Percentiles rank a stretch among this genome's conserved stretches.
Evolutionary conservation across 1,140 invertebrate species (phyloP).

Genomic region (Scaptomyza graminum): DNA sequence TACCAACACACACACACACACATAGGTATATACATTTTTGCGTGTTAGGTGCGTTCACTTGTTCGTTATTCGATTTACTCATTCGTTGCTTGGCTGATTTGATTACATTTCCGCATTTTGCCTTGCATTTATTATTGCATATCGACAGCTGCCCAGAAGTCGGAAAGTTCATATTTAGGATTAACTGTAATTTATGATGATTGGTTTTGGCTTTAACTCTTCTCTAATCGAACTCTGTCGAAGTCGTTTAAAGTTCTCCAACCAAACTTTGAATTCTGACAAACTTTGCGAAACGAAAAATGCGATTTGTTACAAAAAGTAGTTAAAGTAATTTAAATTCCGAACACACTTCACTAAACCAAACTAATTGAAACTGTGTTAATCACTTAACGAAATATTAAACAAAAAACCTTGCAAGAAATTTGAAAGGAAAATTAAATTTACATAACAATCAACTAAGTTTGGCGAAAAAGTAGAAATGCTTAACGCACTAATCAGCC

Average conservation of each 20-base stretch:
- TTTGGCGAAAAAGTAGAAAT: slow-evolving; percentile 63
- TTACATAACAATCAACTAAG: slow-evolving; percentile 34
- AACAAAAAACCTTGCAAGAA: not conserved
- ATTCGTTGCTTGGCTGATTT: slow-evolving; percentile 18
- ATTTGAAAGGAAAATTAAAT: slow-evolving; percentile 28
- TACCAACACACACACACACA: too few relatives aligned
- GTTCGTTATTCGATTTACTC: slow-evolving; percentile 51
- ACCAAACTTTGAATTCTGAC: not conserved
- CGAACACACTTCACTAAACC: not conserved
- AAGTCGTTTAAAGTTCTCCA: slow-evolving; percentile 1
- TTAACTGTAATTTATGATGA: not conserved
- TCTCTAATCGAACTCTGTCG: slow-evolving; percentile 12
- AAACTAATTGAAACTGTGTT: too few relatives aligned
- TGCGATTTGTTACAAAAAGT: not conserved
- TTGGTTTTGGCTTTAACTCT: not conserved
- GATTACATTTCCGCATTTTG: slow-evolving; percentile 64
- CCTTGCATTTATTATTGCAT: slow-evolving; percentile 21
- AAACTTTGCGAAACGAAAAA: not conserved
- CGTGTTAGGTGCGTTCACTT: slow-evolving; percentile 73
- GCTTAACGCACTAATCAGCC: slow-evolving; percentile 61
- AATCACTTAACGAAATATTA: too few relatives aligned
- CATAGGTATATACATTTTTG: slow-evolving; percentile 27
- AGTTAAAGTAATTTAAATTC: slow-evolving; percentile 12
- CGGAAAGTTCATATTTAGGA: not conserved
- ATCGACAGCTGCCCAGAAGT: slow-evolving; percentile 26